Conservation (phyloP, 2,113 vertebrate species). For the Albula goreensis region DNA sequence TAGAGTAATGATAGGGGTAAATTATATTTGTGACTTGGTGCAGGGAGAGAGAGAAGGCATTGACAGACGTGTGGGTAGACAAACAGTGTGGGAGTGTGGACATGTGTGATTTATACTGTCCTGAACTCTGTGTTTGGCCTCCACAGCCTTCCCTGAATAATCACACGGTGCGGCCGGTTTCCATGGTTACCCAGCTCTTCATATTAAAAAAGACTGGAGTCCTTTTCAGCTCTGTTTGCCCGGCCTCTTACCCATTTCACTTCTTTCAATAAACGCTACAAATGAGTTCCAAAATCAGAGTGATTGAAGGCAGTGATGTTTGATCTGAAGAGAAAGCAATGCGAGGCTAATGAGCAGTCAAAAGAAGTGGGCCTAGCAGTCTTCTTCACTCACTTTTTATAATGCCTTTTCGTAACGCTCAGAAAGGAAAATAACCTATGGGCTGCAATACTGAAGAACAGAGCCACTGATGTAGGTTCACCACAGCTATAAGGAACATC, state of each 20-base stretch:
- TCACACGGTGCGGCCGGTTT: background rate
- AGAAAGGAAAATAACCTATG: background rate
- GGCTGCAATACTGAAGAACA: background rate
- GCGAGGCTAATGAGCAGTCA: background rate
- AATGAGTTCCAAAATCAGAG: constrained; percentile 3
- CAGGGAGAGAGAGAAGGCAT: background rate
- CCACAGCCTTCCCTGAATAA: background rate
- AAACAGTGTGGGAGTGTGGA: background rate
- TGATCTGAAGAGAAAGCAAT: background rate
- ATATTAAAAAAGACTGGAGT: background rate
- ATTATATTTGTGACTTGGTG: background rate
- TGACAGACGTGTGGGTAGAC: constrained; percentile 8
- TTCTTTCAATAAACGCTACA: constrained; percentile 7
- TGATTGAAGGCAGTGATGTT: background rate
- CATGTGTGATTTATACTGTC: constrained; percentile 9
- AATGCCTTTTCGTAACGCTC: background rate
- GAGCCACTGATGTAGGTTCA: no score
- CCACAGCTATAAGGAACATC: no score
- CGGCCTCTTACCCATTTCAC: background rate
- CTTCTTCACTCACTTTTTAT: background rate
- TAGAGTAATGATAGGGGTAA: constrained; percentile 5
- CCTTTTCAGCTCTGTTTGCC: constrained; percentile 3
- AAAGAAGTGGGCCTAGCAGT: background rate
- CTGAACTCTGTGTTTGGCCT: background rate
- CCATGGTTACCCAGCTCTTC: constrained; percentile 23